A percentile compares a stretch with the other conserved stretches of the same genome.
Evolutionary conservation across 2,888 invertebrate species (phyloP).

Genomic region (Gandaritis pyraliata): DNA sequence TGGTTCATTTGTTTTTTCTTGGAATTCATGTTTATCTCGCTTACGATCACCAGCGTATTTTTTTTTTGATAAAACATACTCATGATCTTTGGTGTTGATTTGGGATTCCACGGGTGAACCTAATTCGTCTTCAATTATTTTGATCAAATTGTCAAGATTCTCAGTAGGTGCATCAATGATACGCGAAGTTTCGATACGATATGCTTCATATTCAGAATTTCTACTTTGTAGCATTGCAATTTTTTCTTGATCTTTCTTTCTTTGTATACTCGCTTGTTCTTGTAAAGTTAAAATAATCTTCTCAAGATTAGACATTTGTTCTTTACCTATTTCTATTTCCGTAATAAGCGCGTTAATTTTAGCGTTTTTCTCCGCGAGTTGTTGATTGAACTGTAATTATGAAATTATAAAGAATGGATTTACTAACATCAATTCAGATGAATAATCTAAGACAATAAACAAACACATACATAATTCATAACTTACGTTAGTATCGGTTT

Average conservation of each 20-base stretch:
- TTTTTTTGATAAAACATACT: conserved; percentile 41
- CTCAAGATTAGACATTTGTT: conserved; percentile 66
- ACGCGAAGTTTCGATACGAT: conserved; percentile 48
- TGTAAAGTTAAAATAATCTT: conserved; percentile 72
- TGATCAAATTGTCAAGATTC: conserved; percentile 69
- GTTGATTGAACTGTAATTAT: conserved; percentile 55
- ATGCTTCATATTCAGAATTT: conserved; percentile 57
- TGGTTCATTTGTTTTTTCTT: conserved; percentile 41
- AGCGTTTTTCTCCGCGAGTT: conserved; percentile 64
- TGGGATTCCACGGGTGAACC: conserved; percentile 54
- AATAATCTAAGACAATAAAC: too few species aligned
- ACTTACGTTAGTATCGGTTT: conserved; percentile 64
- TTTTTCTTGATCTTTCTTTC: conserved; percentile 63
- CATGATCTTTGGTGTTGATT: conserved; percentile 37
- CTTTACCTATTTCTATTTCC: conserved; percentile 60
- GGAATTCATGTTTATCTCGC: conserved; percentile 42
- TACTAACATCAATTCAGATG: background rate
- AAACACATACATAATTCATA: background rate
- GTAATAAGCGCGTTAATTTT: conserved; percentile 64
- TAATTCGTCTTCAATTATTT: conserved; percentile 73
- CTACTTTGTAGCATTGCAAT: conserved; percentile 59
- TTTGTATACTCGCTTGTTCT: conserved; percentile 60
- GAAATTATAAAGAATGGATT: too few species aligned
- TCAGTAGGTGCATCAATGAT: conserved; percentile 55
- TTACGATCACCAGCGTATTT: conserved; percentile 44